Base-by-base conservation (phyloP, 2,888 invertebrate genomes). In the Molorchus minor region DNA sequence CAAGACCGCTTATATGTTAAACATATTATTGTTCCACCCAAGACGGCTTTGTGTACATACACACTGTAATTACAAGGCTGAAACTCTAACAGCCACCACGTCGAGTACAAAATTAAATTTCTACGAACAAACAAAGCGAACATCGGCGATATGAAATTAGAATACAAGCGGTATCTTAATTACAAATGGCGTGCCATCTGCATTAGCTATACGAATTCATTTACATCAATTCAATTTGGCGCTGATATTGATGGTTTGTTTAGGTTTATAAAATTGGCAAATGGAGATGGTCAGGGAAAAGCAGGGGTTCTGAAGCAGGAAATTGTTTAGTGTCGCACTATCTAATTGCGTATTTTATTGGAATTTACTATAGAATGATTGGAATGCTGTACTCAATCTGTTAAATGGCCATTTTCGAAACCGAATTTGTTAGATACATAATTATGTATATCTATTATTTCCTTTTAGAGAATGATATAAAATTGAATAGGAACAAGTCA, bases 181-280 rank as follows among this genome's bases (percentile, higher is more conserved):
- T 66, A 62, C 64, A 58, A 60, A 59, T 59, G 20, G 38, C 41
- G 58, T 44, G 49, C 47, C 61, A 61, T 56, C 61, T 61, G 56
- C 52, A 61, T 61, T 61, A 61, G 56, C 61, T 56, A 41, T 56
- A 58, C 61, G 58, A 68, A 70, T 70, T 68, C 68, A 70, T 70
- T 69, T 69, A 66, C 69, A 66, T 69, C 67, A 68, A 68, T 67
- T 69, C 64, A 65, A 67, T 67, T 65, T 67, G 64, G 54, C 56
- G 51, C 62, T 65, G 65, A 68, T 70, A 68, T 69, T 45, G 55
- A 55, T 68, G 69, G 69, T 71, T 70, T 69, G 70, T 69, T 66
- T 65, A 65, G 69, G 68, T 67, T 64, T 63, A 65, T 68, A 69
- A 52, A 49, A 38, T 49, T n/a, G n/a, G n/a, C n/a, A n/a, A 49